These are phyloP conservation scores for Antitype chi DNA, from an alignment of 2,888 invertebrate genomes.

Conservation along the genomic window DNA sequence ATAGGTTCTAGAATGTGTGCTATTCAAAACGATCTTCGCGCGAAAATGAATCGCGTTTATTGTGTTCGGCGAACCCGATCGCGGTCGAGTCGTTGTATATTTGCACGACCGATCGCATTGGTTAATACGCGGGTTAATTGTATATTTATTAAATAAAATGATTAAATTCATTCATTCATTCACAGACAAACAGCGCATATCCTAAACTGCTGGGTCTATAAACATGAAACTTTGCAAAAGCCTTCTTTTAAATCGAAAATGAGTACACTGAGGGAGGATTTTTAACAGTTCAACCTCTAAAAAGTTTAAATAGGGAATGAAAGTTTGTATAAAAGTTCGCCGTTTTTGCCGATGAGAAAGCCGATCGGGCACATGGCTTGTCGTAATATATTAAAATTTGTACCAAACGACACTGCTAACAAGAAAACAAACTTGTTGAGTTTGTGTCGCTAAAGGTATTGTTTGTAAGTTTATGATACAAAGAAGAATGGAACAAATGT, in stretches of 20 bases:
- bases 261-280: neutral
- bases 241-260: too few species aligned
- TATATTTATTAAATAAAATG: neutral
- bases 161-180: neutral
- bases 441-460: neutral
- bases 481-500: constrained; percentile 10
- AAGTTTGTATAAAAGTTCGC: neutral
- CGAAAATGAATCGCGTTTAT: neutral
- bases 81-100: neutral
- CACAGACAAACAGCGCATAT: neutral
- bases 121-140: neutral
- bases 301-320: neutral
- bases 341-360: neutral
- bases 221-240: neutral
- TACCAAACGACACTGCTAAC: constrained; percentile 9
- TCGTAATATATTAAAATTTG: neutral
- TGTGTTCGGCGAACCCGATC: neutral
- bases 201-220: neutral
- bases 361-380: neutral
- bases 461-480: constrained; percentile 18
- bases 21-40: neutral
- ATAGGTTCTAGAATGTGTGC: neutral
- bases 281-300: neutral
- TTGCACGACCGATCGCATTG: neutral
- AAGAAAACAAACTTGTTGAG: constrained; percentile 27